Conservation (phyloP, 2,797 vertebrate species). For the Schizothorax lantsangensis region DNA sequence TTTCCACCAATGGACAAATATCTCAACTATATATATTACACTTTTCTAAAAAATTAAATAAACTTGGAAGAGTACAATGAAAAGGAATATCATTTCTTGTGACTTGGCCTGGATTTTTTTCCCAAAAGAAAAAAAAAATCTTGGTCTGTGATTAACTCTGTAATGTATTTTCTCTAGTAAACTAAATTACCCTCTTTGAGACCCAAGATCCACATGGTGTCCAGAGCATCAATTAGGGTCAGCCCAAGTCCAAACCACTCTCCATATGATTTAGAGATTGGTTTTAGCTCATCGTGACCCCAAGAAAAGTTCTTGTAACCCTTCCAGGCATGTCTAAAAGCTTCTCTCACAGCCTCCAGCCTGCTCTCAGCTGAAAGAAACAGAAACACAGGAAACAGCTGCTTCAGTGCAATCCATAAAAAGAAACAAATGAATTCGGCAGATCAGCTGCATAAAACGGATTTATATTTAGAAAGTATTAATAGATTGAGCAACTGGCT, state of each 20-base stretch:
- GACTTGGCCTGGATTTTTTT: not conserved
- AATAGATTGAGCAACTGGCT: not conserved
- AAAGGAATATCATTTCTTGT: not conserved
- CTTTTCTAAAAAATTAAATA: not conserved
- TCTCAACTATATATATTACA: not conserved
- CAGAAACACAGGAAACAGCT: slow-evolving; percentile 33
- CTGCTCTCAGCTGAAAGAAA: slow-evolving; percentile 67
- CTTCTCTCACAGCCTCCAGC: slow-evolving; percentile 82
- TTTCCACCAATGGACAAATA: not conserved
- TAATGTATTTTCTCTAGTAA: not conserved
- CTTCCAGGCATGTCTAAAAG: slow-evolving; percentile 92
- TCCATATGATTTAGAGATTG: slow-evolving; percentile 87
- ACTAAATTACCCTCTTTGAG: slow-evolving; percentile 84
- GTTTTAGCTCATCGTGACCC: slow-evolving; percentile 94
- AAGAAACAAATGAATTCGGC: not conserved
- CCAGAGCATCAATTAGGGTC: slow-evolving; percentile 90
- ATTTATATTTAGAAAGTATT: slow-evolving; percentile 21
- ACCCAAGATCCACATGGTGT: slow-evolving; percentile 95
- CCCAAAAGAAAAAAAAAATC: not conserved
- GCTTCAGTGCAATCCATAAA: slow-evolving; percentile 1
- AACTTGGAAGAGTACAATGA: not conserved
- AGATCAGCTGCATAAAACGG: not conserved
- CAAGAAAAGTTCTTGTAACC: slow-evolving; percentile 91
- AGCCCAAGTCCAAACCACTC: slow-evolving; percentile 97
- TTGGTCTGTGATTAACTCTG: not conserved